Evolutionary conservation across 2,797 vertebrate genomes (phyloP), one percentile per base, ranked within the genome.

Genomic region (Esox masquinongy): DNA sequence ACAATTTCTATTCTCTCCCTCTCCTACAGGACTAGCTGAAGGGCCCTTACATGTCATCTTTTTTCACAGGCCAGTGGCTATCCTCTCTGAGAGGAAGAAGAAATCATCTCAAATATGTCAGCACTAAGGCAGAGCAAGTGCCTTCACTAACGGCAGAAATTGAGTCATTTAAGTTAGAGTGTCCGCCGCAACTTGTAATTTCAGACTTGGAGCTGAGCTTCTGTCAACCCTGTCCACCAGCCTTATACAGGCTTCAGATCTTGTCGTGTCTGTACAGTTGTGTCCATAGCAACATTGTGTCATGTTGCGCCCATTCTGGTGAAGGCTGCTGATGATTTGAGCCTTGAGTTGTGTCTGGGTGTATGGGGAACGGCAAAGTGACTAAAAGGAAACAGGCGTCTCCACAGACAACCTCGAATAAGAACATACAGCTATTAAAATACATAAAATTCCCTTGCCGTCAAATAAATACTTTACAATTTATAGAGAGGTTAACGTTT

Each of bases 201-300:
- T 73, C 71, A 26, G 53, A 73, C 56, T 14, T 15, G n/a, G 34
- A 43, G 53, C 56, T 39, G 71, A 59, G 36, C 19, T 19, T 53
- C 71, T 72, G 53, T 72, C 53, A 59, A 39, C 51, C 71, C 11
- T 72, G 71, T 73, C 53, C 34, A 16, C 24, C 56, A 3, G 56
- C 19, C 56, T 34, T 39, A n/a, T 14, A 53, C 36, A 16, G 31
- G 14, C 71, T 61, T 39, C 39, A 24, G 53, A 73, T 61, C 19
- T 56, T 56, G 51, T 61, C 34, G 29, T 2, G 34, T 34, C 56
- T 43, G 34, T 56, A 17, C 49, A 53, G 16, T 43, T 73, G 71
- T 63, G 71, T 31, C 71, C 71, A 73, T 73, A 22, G 71, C 53
- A 73, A 73, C 53, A 39, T 63, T 61, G 53, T 73, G 71, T 73